These are phyloP conservation scores for Syncerus caffer DNA, from an alignment of 2,797 vertebrate species.

Conservation along the genomic window DNA sequence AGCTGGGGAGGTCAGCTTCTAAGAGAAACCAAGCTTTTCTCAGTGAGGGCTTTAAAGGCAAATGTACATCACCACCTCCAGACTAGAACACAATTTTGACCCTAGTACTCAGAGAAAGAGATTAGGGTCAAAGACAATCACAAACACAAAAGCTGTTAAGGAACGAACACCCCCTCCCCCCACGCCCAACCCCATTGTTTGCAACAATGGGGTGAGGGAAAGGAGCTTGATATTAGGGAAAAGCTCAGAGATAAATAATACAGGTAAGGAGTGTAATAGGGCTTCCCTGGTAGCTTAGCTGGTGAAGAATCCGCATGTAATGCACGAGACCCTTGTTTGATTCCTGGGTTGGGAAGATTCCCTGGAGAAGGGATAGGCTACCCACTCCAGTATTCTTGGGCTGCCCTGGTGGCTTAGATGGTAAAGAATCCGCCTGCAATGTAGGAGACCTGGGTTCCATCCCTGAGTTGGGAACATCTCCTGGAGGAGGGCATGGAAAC, in stretches of 20 bases:
- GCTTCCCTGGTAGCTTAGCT: not conserved
- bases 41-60: constrained; percentile 2
- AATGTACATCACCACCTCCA: constrained; percentile 12
- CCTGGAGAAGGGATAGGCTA: not conserved
- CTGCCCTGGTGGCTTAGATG: not conserved
- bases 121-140: not conserved
- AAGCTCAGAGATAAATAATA: constrained; percentile 23
- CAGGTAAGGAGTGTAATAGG: not conserved
- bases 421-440: not conserved
- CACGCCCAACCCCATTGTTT: not conserved
- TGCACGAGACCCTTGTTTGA: not conserved
- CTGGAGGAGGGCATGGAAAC: not conserved
- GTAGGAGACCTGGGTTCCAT: not conserved
- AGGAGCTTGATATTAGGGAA: not conserved
- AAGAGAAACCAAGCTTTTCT: constrained; percentile 58
- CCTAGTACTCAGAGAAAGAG: constrained; percentile 28
- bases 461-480: not conserved
- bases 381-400: not conserved
- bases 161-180: not conserved
- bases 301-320: not conserved
- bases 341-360: not conserved
- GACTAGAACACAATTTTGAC: constrained; percentile 44
- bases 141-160: not conserved
- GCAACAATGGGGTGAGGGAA: not conserved
- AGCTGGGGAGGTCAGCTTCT: constrained; percentile 61